Base-by-base conservation (phyloP, 2,888 invertebrate genomes). In the Steromphala cineraria region DNA sequence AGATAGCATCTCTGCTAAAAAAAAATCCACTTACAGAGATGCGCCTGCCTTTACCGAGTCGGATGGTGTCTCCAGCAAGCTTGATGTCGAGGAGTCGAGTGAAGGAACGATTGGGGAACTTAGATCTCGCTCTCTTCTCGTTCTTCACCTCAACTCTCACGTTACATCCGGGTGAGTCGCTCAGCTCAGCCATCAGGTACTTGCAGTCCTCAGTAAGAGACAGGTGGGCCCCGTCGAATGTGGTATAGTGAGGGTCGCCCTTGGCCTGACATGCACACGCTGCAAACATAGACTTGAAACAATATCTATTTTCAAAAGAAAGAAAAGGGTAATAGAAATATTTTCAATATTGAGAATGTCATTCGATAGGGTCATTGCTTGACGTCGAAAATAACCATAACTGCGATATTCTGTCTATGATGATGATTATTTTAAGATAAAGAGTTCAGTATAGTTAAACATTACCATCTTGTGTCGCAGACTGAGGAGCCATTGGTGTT, bases 181-280 rank as follows among this genome's bases (percentile, higher is more conserved):
- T 67, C 3, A 78, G 62, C 24, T 71, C 75, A 2, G 83, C 78
- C 84, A 84, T 83, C 55, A 74, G 55, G 53, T 84, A 84, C 52
- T 83, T 81, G 52, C 84, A 84, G 56, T 81, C 82, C 28, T 71
- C 79, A 28, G 76, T 52, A 21, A 84, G 75, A 13, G 80, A 78
- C 19, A 83, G n/a, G 24, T 78, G 80, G 2, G 79, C 79, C 0
- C 78, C 77, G 79, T 84, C 84, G 53, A 81, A 84, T 15, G 84
- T 84, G 7, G 75, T 80, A 67, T 84, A 84, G 79, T 84, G 84
- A 15, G 84, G 84, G 28, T 84, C 84, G 1, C 84, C 84, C 13
- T 67, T 81, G 10, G 83, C 84, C 1, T 52, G 28, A 53, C 84
- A 84, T 13, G 28, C 31, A 67, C 83, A 83, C 2, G 67, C 56